phyloP scores from a whole-genome alignment of 2,797 vertebrate genomes.

The Choloepus didactylus region DNA sequence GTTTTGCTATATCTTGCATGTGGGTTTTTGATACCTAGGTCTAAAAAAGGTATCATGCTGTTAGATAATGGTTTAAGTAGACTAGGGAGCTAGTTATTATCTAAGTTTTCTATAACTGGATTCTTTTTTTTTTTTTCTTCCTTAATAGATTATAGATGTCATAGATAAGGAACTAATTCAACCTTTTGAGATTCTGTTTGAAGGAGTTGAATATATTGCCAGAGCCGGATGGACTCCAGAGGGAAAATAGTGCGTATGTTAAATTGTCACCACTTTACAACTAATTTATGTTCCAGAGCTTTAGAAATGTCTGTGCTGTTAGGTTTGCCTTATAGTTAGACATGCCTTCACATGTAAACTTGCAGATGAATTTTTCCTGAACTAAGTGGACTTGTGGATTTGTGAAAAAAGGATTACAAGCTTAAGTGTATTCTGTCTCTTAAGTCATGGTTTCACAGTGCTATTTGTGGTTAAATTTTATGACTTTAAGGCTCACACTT shows the following conservation, averaged over 20 bases:
- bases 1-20: not conserved
- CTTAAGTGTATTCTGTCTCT: not conserved
- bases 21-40: constrained; percentile 9
- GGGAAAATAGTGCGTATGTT: constrained; percentile 92
- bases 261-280: constrained; percentile 75
- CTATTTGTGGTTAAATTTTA: constrained; percentile 53
- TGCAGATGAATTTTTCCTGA: constrained; percentile 7
- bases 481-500: constrained; percentile 41
- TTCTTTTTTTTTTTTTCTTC: constrained; percentile 78
- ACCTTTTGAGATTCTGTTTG: constrained; percentile 91
- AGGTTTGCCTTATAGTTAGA: not conserved
- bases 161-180: constrained; percentile 92
- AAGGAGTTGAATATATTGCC: constrained; percentile 92
- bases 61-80: constrained; percentile 50
- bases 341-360: constrained; percentile 38
- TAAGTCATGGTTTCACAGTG: not conserved
- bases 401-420: not conserved
- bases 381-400: not conserved
- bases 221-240: constrained; percentile 92
- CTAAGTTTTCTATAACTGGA: constrained; percentile 77
- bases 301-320: constrained; percentile 20
- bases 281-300: constrained; percentile 27
- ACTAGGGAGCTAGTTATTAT: constrained; percentile 38
- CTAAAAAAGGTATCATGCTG: constrained; percentile 8
- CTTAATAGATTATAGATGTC: constrained; percentile 89